Conservation (phyloP, 37 sponge, comb jelly and placozoan species). For the Spongilla lacustris region DNA sequence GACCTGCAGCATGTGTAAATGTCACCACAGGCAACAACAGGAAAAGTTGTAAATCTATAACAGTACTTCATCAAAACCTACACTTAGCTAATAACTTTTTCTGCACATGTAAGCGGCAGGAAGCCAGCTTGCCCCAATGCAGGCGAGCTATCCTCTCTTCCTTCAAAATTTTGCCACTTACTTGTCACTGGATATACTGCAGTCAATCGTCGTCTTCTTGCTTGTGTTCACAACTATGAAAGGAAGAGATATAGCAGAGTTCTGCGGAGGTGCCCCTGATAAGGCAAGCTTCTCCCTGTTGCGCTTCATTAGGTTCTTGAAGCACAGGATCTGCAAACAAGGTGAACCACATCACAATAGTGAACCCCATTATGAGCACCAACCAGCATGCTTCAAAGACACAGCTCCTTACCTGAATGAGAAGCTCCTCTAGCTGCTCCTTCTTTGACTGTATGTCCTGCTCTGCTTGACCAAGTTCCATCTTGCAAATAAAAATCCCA, state of each 20-base stretch:
- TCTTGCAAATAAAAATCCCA: conserved; percentile 42
- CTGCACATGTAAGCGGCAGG: no score
- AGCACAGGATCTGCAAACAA: conserved; percentile 66
- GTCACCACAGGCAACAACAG: no score
- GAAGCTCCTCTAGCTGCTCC: conserved; percentile 63
- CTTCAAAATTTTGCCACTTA: conserved; percentile 37
- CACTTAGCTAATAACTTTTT: not conserved
- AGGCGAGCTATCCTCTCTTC: not conserved
- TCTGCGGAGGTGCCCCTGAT: conserved; percentile 71
- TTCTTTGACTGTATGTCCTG: conserved; percentile 75
- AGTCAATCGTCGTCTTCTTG: conserved; percentile 92
- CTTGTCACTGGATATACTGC: conserved; percentile 96
- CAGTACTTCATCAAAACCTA: not conserved
- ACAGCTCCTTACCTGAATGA: conserved; percentile 71
- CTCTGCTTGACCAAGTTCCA: conserved; percentile 63
- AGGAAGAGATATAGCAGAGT: conserved; percentile 86
- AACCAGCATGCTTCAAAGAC: no score
- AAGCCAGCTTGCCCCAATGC: not conserved
- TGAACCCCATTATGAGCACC: no score
- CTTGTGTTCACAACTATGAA: conserved; percentile 85
- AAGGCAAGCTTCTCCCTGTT: conserved; percentile 72
- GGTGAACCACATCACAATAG: not conserved
- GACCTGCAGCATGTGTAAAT: conserved; percentile 58
- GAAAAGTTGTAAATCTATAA: not conserved
- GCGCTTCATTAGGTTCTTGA: conserved; percentile 86